phyloP scores from a whole-genome alignment of 2,797 vertebrate genomes.

The Poecilia velifera region DNA sequence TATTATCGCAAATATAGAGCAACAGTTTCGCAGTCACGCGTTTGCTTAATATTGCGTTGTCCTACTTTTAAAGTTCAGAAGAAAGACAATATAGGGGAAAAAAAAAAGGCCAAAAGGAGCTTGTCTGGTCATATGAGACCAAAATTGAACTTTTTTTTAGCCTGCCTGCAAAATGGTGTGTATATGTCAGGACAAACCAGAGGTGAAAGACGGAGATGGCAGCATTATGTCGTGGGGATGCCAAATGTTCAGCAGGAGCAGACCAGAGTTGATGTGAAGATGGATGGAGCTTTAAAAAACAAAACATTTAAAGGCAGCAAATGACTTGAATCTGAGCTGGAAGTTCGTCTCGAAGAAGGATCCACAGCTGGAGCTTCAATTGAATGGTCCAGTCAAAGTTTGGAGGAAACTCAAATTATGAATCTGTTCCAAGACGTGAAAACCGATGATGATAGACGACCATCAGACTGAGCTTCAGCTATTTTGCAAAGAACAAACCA shows the following conservation, averaged over 20 bases:
- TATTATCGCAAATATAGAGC: neutral
- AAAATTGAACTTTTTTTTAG: neutral
- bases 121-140: neutral
- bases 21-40: neutral
- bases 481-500: neutral
- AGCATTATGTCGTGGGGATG: neutral
- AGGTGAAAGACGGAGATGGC: neutral
- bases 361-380: neutral
- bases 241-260: neutral
- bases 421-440: neutral
- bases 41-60: neutral
- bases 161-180: neutral
- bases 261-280: neutral
- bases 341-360: neutral
- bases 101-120: neutral
- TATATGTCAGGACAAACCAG: neutral
- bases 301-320: neutral
- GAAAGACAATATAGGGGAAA: too few species aligned
- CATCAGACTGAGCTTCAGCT: neutral
- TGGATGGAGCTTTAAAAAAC: neutral
- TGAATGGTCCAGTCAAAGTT: neutral
- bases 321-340: neutral
- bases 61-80: too few species aligned
- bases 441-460: neutral
- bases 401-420: neutral